These are phyloP conservation scores for Drosophila nigricruria DNA, from an alignment of 2,888 invertebrate species.

Conservation along the genomic window DNA sequence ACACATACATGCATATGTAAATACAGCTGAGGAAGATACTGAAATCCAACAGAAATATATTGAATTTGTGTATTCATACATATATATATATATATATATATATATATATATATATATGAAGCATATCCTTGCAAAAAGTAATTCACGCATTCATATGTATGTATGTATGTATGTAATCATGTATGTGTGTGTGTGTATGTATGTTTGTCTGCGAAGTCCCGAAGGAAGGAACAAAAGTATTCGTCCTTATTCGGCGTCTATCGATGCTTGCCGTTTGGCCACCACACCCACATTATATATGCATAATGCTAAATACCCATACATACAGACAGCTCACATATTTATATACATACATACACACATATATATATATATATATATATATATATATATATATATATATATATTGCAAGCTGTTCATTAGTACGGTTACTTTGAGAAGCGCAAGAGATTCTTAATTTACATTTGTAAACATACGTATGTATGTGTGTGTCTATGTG, in stretches of 20 bases:
- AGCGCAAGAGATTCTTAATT: background rate
- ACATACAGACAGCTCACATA: background rate
- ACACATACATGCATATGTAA: background rate
- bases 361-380: background rate
- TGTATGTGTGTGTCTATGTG: background rate
- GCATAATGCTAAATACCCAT: conserved; percentile 4
- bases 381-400: too few species aligned
- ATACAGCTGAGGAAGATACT: conserved; percentile 4
- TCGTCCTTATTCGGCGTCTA: conserved; percentile 43
- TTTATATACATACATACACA: background rate
- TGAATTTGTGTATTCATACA: background rate
- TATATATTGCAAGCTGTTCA: background rate
- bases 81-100: background rate
- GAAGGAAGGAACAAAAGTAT: conserved; percentile 44
- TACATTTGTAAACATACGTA: background rate
- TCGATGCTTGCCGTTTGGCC: conserved; percentile 30
- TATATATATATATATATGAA: background rate
- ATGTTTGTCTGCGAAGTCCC: conserved; percentile 11
- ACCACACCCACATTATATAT: conserved; percentile 47
- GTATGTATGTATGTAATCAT: background rate
- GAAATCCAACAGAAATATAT: background rate
- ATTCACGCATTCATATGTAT: background rate
- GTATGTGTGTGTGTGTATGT: background rate
- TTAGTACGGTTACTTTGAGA: background rate
- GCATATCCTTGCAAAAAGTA: background rate